Conservation (phyloP, 53 echinoderm and acorn worm genomes). For the Echinometra lucunter region DNA sequence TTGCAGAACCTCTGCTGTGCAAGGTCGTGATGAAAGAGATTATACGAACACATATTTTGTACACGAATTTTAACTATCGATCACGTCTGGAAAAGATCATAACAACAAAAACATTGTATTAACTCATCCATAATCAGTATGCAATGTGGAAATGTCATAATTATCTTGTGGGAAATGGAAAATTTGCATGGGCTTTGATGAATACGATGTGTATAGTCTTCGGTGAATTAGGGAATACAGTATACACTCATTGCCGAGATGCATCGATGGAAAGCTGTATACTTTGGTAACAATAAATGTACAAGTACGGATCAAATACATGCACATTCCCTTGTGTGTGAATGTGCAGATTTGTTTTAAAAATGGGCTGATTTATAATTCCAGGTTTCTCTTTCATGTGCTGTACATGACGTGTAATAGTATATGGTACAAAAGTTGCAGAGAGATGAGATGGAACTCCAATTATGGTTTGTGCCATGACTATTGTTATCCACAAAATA, state of each 20-base stretch:
- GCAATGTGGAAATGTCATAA: neutral
- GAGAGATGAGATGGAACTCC: neutral
- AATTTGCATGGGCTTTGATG: neutral
- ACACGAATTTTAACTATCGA: neutral
- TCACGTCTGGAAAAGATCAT: slow-evolving; percentile 17
- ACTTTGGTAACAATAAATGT: neutral
- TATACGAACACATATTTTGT: neutral
- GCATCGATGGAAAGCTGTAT: neutral
- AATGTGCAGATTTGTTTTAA: neutral
- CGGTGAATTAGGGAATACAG: neutral
- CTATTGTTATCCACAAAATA: neutral
- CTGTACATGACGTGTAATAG: neutral
- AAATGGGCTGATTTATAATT: neutral
- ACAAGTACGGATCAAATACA: neutral
- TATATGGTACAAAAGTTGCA: neutral
- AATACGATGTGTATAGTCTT: neutral
- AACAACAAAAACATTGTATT: neutral
- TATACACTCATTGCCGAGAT: neutral
- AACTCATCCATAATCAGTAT: neutral
- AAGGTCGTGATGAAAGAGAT: neutral
- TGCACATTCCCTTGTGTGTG: neutral
- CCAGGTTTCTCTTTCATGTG: neutral
- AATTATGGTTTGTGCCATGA: neutral
- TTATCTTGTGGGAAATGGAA: neutral
- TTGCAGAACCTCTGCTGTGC: neutral